Evolutionary conservation across 1,140 invertebrate genomes (phyloP), one percentile per base, ranked within the genome.

Genomic region (Aleiodes sp.): DNA sequence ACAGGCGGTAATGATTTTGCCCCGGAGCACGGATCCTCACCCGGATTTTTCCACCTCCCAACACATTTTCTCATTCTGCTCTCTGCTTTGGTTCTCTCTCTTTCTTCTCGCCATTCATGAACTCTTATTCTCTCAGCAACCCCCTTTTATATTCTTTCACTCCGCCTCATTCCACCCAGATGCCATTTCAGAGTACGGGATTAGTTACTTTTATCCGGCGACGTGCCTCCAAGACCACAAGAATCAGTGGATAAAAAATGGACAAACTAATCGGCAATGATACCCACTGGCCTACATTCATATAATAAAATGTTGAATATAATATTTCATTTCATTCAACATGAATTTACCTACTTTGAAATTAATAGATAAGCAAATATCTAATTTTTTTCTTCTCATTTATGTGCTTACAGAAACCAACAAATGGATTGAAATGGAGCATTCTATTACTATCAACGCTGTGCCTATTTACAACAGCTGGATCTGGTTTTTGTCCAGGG

Each of bases 401-500:
- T 63, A 74, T 78, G 72, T 76, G 76, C 70, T 86, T 86, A 6
- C 84, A 86, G 84, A 75, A 71, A 43, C 68, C 68, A 24, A 67
- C 70, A 43, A 68, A 52, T 31, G 6, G 46, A 9, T 69, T 57
- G 64, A 76, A 59, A 21, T 78, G 78, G 74, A 71, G 79, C 52
- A 75, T 88, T 37, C 72, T 87, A 26, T 70, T 85, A 26, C 65
- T 87, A 14, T 68, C 87, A 8, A 71, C 82, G 41, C 70, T 77
- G 12, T 73, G 76, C 19, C 71, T 82, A 57, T 73, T 83, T 39
- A 78, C 80, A 2, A 71, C 80, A 16, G 81, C 81, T 16, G 79
- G 70, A 72, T 82, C 70, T 10, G 88, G 84, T 73, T 87, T 90
- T 73, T 96, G 94, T 81, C 94, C 94, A 0, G 89, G 81, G 67